Conservation (phyloP, 1,140 invertebrate genomes). For the Rhyzopertha dominica region DNA sequence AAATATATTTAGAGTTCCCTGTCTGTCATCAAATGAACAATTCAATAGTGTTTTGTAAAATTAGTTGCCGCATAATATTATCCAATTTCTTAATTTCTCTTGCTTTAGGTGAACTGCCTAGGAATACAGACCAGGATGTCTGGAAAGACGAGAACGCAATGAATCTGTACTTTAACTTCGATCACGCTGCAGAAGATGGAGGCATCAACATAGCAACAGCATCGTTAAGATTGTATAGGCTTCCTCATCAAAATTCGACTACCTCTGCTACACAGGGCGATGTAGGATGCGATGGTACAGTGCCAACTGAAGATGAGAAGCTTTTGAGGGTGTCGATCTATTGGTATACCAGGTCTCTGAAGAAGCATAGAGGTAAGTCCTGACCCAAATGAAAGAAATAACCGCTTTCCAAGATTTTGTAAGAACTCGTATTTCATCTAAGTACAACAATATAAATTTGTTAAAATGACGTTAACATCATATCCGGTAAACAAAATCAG, state of each 20-base stretch:
- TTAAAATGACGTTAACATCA: no score
- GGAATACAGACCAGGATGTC: conserved; percentile 51
- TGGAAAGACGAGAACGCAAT: conserved; percentile 51
- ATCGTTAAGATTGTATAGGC: conserved; percentile 52
- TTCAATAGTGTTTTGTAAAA: no score
- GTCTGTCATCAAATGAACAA: no score
- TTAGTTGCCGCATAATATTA: no score
- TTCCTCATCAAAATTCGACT: conserved; percentile 46
- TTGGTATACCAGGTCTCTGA: conserved; percentile 55
- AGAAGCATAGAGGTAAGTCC: conserved; percentile 50
- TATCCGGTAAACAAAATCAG: no score
- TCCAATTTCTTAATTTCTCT: conserved; percentile 5
- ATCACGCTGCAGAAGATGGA: conserved; percentile 44
- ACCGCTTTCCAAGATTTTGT: no score
- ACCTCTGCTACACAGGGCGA: conserved; percentile 17
- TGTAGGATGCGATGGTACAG: conserved; percentile 32
- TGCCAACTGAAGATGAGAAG: conserved; percentile 49
- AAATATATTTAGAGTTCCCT: no score
- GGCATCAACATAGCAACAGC: conserved; percentile 50
- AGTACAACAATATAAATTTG: no score
- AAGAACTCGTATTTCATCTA: no score
- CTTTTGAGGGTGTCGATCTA: conserved; percentile 57
- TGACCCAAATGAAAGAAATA: not conserved
- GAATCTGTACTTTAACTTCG: conserved; percentile 55
- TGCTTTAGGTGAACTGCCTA: conserved; percentile 49